Evolutionary conservation across 2,113 vertebrate species (phyloP).

Genomic region (Lichenostomus cassidix): DNA sequence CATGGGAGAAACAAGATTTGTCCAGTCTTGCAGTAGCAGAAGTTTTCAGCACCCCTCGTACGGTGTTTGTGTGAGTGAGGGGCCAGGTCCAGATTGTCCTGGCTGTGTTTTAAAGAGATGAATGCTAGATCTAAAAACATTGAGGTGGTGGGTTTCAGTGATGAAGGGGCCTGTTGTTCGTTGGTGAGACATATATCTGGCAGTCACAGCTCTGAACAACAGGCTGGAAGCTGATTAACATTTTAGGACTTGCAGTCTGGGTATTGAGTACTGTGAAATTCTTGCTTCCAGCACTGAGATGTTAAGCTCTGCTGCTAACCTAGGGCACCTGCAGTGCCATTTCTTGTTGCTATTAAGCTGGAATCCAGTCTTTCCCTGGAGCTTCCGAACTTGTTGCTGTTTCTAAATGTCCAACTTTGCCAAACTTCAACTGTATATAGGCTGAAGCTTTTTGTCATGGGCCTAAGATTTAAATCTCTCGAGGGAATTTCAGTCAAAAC

Average conservation of each 20-base stretch:
- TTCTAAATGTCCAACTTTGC: neutral
- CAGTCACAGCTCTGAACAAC: neutral
- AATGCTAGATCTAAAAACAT: neutral
- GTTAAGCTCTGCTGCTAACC: neutral
- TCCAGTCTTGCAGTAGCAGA: neutral
- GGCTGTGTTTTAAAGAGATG: neutral
- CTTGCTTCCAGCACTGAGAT: neutral
- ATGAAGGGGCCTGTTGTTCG: neutral
- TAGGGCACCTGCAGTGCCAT: neutral
- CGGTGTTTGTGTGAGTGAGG: neutral
- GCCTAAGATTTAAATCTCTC: neutral
- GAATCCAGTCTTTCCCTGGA: fast-evolving
- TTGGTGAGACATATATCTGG: neutral
- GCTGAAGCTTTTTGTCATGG: neutral
- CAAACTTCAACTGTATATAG: neutral
- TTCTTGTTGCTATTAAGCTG: neutral
- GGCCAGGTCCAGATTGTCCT: neutral
- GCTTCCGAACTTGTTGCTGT: neutral
- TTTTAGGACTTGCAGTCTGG: neutral
- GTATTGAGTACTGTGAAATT: neutral
- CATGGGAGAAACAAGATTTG: fast-evolving
- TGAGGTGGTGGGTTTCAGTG: neutral
- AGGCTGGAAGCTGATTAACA: neutral
- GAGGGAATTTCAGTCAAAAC: neutral
- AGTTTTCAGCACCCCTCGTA: neutral